Base-by-base conservation (phyloP, 2,888 invertebrate genomes). In the Tribolium freemani region DNA sequence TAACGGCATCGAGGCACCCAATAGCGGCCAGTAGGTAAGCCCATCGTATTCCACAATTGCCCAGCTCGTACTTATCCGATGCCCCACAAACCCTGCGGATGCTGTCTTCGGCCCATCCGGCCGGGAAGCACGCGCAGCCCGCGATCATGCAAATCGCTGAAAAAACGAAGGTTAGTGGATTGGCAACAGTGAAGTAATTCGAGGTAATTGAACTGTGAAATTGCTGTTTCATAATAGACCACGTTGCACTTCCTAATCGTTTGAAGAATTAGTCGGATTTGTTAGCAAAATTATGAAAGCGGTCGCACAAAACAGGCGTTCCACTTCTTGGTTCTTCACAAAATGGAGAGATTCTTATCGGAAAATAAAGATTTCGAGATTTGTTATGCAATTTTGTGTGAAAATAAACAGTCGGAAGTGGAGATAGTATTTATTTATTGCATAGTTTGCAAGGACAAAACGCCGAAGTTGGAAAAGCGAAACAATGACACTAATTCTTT, bases 1-100 rank as follows among this genome's bases (percentile, higher is more conserved):
- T 95, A 61, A 93, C 88, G 63, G 95, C 95, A 85, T 97, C 97
- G 78, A 94, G 86, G 67, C 95, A 93, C 0, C 94, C 96, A 74
- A 98, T 96, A 72, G 95, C 94, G 4, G 97, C 97, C 80, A 98
- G 89, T 8, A 97, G 92, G 87, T 96, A 97, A 3, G 97, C 97
- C 97, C 97, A 97, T 81, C 96, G 91, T 66, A 98, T 90, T 75
- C 93, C 94, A 84, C 98, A 98, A 20, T 93, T 91, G 44, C 96
- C 98, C 87, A 90, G 88, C 81, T 90, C 88, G 77, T 92, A 94
- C 80, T 93, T 93, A 80, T 93, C 93, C 0, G 94, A 94, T 8
- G 73, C 51, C 0, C 96, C 96, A 82, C 98, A 98, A 0, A 97
- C 94, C 82, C 93, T 92, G 75, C 93, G 91, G 31, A 98, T 94